phyloP scores from a whole-genome alignment of 37 sponge, comb jelly and placozoan genomes.

The Trichoplax adhaerens region DNA sequence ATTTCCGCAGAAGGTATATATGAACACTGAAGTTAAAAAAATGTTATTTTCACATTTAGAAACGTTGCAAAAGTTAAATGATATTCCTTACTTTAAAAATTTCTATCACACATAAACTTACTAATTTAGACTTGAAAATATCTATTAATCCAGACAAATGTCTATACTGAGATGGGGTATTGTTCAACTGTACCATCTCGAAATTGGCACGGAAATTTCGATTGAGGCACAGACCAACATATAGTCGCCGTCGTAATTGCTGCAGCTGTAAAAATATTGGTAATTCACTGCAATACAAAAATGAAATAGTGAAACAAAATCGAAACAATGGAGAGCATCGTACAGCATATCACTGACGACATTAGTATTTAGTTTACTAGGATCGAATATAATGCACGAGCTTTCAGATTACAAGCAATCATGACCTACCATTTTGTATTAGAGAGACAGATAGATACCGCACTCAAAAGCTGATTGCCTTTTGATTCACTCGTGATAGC shows the following conservation, averaged over 20 bases:
- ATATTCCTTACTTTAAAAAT: no score
- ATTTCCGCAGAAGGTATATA: no score
- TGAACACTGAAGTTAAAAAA: no score
- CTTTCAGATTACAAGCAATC: no score
- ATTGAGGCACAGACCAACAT: constrained; percentile 45
- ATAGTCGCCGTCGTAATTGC: constrained; percentile 65
- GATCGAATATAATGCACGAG: no score
- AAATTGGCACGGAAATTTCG: constrained; percentile 26
- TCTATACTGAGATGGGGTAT: constrained; percentile 50
- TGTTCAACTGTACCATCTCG: constrained; percentile 54
- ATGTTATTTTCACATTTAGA: no score
- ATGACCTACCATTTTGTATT: constrained; percentile 61
- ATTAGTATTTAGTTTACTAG: no score
- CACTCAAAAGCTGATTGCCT: constrained; percentile 59
- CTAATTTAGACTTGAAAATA: constrained; percentile 62
- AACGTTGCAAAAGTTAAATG: no score
- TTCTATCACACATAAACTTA: no score
- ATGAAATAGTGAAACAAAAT: no score
- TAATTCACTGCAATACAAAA: not conserved
- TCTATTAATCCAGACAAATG: constrained; percentile 79
- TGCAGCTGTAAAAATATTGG: constrained; percentile 74
- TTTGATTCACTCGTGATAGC: constrained; percentile 49
- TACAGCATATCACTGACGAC: no score
- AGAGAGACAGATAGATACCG: constrained; percentile 46
- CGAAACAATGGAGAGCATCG: no score